Conservation (phyloP, 1,140 invertebrate species). For the Trigoniulus corallinus region DNA sequence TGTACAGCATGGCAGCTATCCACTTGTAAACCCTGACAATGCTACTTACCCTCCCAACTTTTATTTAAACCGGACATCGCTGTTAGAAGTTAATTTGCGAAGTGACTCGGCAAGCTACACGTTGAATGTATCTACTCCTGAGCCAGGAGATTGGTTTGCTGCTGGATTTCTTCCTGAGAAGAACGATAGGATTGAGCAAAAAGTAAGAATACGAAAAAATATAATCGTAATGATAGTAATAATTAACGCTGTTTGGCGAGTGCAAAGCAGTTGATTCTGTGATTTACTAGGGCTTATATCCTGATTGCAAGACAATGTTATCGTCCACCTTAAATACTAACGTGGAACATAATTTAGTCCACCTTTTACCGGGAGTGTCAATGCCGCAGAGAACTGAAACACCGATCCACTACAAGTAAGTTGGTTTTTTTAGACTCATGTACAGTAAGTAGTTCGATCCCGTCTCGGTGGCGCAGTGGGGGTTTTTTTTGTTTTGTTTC, state of each 20-base stretch:
- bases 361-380: slow-evolving; percentile 6
- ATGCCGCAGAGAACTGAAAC: slow-evolving; percentile 3
- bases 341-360: slow-evolving; percentile 4
- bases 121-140: slow-evolving; percentile 36
- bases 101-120: slow-evolving; percentile 30
- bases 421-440: too few relatives aligned
- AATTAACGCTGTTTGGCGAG: background rate
- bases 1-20: slow-evolving; percentile 48
- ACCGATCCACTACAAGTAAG: slow-evolving; percentile 8
- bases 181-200: slow-evolving; percentile 36
- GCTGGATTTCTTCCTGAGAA: slow-evolving; percentile 50
- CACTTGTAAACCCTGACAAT: slow-evolving; percentile 55
- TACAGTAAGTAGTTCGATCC: too few relatives aligned
- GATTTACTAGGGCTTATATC: slow-evolving; percentile 11
- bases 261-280: background rate
- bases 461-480: too few relatives aligned
- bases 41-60: slow-evolving; percentile 46
- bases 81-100: slow-evolving; percentile 28
- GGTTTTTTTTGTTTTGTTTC: too few relatives aligned
- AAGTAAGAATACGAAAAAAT: slow-evolving; percentile 22
- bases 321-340: slow-evolving; percentile 10
- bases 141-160: slow-evolving; percentile 59
- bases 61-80: slow-evolving; percentile 20
- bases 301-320: slow-evolving; percentile 9
- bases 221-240: background rate